These are phyloP conservation scores for Caenorhabditis panamensis DNA, from an alignment of 2,888 invertebrate species.

Conservation along the genomic window DNA sequence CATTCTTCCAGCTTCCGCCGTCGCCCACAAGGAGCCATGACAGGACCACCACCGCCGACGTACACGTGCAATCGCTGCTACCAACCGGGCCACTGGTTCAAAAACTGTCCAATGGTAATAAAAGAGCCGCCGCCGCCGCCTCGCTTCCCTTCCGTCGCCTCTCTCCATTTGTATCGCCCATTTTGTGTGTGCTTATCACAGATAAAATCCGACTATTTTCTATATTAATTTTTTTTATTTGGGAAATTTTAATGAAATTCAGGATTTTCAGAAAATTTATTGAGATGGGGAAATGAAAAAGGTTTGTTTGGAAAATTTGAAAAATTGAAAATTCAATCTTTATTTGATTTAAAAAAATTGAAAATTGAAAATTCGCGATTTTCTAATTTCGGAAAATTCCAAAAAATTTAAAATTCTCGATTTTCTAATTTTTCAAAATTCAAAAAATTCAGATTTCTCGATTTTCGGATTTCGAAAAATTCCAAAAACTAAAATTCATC, in stretches of 20 bases:
- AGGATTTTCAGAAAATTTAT: not conserved
- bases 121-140: constrained; percentile 17
- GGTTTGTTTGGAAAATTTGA: too few species aligned
- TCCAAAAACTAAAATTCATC: not conserved
- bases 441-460: too few species aligned
- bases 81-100: constrained; percentile 96
- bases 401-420: too few species aligned
- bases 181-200: constrained; percentile 22
- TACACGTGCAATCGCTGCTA: constrained; percentile 96
- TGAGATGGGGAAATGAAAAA: too few species aligned
- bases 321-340: too few species aligned
- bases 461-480: too few species aligned
- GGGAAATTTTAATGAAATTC: not conserved
- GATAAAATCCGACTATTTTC: not conserved
- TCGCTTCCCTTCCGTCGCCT: not conserved
- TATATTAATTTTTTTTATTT: not conserved
- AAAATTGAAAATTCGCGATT: constrained; percentile 11
- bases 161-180: constrained; percentile 10
- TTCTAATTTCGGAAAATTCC: too few species aligned
- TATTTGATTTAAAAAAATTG: not conserved
- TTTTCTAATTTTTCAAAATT: too few species aligned
- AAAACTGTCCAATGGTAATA: constrained; percentile 88
- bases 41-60: constrained; percentile 91
- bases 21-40: constrained; percentile 89
- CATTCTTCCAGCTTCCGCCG: constrained; percentile 91